Evolutionary conservation across 2,113 vertebrate species (phyloP).

Genomic region (Gorsachius goisagi): DNA sequence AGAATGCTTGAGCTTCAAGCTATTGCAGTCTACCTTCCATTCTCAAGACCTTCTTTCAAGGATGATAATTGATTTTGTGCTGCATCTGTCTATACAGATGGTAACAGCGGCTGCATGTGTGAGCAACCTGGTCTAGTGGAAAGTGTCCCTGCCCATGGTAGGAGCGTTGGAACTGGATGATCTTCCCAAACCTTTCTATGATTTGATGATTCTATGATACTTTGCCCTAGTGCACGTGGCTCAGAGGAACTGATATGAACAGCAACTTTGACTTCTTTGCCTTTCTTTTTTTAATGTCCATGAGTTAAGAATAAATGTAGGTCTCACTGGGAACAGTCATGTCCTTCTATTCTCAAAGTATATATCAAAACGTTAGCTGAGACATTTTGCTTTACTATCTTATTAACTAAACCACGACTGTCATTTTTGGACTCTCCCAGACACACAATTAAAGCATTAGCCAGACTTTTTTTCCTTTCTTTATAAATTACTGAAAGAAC

Average conservation of each 20-base stretch:
- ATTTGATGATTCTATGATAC: too few species aligned
- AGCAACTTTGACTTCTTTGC: neutral
- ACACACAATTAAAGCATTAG: neutral
- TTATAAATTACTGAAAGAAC: neutral
- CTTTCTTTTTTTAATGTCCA: neutral
- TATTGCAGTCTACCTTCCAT: neutral
- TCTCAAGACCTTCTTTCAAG: neutral
- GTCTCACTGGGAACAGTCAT: neutral
- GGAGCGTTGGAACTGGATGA: too few species aligned
- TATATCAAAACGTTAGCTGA: neutral
- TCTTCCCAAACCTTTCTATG: too few species aligned
- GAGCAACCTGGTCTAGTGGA: too few species aligned
- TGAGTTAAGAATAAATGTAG: neutral
- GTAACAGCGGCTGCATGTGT: neutral
- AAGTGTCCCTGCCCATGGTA: too few species aligned
- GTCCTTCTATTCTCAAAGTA: neutral
- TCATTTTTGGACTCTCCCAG: neutral
- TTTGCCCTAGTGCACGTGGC: neutral
- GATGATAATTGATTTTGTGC: neutral
- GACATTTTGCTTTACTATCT: neutral
- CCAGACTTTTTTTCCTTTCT: neutral
- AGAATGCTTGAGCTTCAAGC: neutral
- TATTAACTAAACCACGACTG: neutral
- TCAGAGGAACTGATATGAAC: neutral
- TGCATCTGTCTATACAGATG: neutral